Evolutionary conservation across 2,113 vertebrate species (phyloP).

Genomic region (Abramis brama): DNA sequence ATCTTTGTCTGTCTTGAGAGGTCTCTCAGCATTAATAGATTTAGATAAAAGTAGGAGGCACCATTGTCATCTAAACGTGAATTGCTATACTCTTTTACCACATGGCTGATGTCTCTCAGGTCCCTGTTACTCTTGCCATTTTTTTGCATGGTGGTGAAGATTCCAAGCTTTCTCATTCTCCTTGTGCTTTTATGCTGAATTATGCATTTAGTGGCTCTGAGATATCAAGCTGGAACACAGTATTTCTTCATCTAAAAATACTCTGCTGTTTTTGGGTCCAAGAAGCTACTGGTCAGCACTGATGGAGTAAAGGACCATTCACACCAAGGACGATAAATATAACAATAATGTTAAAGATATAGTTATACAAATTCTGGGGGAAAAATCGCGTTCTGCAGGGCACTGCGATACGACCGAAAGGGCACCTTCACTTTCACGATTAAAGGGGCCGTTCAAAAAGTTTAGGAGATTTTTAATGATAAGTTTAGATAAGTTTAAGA

Average conservation of each 20-base stretch:
- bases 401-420: too few relatives aligned
- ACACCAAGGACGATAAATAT: too few relatives aligned
- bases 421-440: too few relatives aligned
- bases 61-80: neutral
- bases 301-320: neutral
- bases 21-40: neutral
- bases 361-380: too few relatives aligned
- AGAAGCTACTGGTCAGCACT: constrained; percentile 4
- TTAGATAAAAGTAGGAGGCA: neutral
- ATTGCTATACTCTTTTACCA: neutral
- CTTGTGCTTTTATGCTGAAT: constrained; percentile 25
- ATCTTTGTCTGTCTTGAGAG: neutral
- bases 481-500: too few relatives aligned
- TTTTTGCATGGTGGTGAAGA: neutral
- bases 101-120: neutral
- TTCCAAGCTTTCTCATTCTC: neutral
- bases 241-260: constrained; percentile 4
- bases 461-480: too few relatives aligned
- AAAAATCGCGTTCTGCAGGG: too few relatives aligned
- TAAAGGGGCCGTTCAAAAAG: too few relatives aligned
- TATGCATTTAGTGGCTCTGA: constrained; percentile 35
- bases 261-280: neutral
- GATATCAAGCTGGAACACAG: neutral
- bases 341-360: too few relatives aligned
- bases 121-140: neutral